These are phyloP conservation scores for Pachypanchax playfairii DNA, from an alignment of 2,113 vertebrate species.

Conservation along the genomic window DNA sequence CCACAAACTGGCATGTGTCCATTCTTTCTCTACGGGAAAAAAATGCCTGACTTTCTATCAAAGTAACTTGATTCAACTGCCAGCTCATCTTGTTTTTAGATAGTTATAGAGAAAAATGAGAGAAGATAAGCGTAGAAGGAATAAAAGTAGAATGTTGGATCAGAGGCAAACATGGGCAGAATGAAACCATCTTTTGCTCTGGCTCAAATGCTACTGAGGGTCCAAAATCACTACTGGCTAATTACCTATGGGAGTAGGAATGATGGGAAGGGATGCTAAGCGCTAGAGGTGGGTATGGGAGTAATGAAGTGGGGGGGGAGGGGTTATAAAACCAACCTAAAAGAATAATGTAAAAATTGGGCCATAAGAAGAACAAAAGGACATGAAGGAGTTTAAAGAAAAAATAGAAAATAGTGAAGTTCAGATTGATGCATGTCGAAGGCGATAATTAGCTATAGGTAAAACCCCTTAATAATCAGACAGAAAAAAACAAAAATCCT, in stretches of 20 bases:
- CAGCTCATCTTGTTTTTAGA: slow-evolving; percentile 46
- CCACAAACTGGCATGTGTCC: slow-evolving; percentile 52
- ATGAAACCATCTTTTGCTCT: slow-evolving; percentile 59
- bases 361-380: slow-evolving; percentile 7
- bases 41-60: slow-evolving; percentile 58
- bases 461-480: no score
- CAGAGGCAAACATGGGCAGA: slow-evolving; percentile 42
- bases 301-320: neutral
- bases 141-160: slow-evolving; percentile 3
- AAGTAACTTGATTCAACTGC: slow-evolving; percentile 49
- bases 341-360: no score
- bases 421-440: no score
- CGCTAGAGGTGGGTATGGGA: neutral
- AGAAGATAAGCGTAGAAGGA: slow-evolving; percentile 9
- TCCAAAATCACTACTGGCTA: slow-evolving; percentile 68
- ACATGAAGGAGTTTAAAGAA: slow-evolving; percentile 1
- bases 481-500: slow-evolving; percentile 13
- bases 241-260: slow-evolving; percentile 65
- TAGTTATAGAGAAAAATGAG: slow-evolving; percentile 9
- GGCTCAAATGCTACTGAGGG: slow-evolving; percentile 70
- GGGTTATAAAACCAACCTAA: no score
- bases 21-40: slow-evolving; percentile 22
- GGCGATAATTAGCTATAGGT: no score
- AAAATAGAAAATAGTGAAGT: no score
- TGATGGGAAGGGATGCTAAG: neutral